Evolutionary conservation across 37 sponge, comb jelly and placozoan genomes (phyloP).

Genomic region (Amphimedon queenslandica): DNA sequence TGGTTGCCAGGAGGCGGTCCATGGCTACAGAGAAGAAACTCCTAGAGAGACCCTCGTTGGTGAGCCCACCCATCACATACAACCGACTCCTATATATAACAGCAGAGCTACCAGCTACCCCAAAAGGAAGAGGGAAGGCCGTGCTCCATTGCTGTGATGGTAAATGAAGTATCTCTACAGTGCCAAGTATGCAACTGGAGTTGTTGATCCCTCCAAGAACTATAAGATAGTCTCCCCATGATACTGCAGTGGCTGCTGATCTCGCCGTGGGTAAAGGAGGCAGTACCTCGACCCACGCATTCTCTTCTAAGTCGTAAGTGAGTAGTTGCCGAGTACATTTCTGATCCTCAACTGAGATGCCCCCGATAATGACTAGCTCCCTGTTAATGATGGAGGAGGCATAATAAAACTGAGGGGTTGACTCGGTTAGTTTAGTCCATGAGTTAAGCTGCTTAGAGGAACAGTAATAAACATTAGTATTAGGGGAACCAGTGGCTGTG

Average conservation of each 20-base stretch:
- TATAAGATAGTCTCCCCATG: slow-evolving; percentile 36
- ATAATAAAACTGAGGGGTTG: slow-evolving; percentile 38
- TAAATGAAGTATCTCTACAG: slow-evolving; percentile 31
- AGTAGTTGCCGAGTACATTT: slow-evolving; percentile 18
- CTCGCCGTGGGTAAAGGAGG: slow-evolving; percentile 47
- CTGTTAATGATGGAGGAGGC: slow-evolving; percentile 28
- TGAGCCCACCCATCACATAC: slow-evolving; percentile 27
- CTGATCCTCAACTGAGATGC: slow-evolving; percentile 6
- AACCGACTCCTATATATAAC: slow-evolving; percentile 18
- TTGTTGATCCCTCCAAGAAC: slow-evolving; percentile 37
- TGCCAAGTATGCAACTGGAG: background rate
- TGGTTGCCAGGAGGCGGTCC: slow-evolving; percentile 14
- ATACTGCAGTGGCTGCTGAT: slow-evolving; percentile 23
- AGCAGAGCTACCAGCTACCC: slow-evolving; percentile 23
- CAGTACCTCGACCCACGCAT: slow-evolving; percentile 26
- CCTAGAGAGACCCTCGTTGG: background rate
- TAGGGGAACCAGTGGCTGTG: slow-evolving; percentile 15
- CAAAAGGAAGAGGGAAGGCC: slow-evolving; percentile 10
- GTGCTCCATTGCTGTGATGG: slow-evolving; percentile 26
- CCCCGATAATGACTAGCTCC: slow-evolving; percentile 36
- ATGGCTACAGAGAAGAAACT: slow-evolving; percentile 10
- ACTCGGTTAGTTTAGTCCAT: slow-evolving; percentile 13
- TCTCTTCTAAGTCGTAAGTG: slow-evolving; percentile 26
- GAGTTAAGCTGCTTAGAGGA: slow-evolving; percentile 13
- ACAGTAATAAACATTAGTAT: slow-evolving; percentile 25